Evolutionary conservation across 2,888 invertebrate genomes (phyloP), one percentile per base, ranked within the genome.

Genomic region (Beris morrisii): DNA sequence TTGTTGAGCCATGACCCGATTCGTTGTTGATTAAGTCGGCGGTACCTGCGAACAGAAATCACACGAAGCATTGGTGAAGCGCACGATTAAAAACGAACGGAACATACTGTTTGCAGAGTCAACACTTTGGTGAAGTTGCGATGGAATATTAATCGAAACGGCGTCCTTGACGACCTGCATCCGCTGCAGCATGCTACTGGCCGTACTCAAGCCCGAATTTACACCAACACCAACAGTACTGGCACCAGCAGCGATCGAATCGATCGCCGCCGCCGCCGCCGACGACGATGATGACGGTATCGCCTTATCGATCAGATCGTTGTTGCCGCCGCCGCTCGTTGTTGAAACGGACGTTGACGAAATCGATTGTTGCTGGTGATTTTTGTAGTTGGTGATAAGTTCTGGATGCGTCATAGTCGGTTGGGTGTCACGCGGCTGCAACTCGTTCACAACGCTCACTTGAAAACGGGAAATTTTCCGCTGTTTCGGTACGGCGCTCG

Each of bases 391-490:
- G 11, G 43, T 12, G 52, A n/a, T 43, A 30, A 22, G n/a, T 7
- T 55, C 55, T 1, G 32, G 11, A 55, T 55, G 11, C 4, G 15
- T 5, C 7, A 32, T 11, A 12, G 38, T 9, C 64, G 56, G 28
- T 59, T 59, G n/a, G 5, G 58, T n/a, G 28, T 44, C 30, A 9
- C 46, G 55, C 12, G 44, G 45, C 7, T 31, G 43, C 13, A 22
- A 11, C 32, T 88, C 88, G 52, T 88, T 83, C 3, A 91, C 91
- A 38, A 91, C 89, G 77, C 90, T 91, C 73, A 91, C 91, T 78
- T 91, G 84, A 80, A 91, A 91, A 64, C 91, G 83, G 38, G 91
- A 91, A 72, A 91, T 88, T 76, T 91, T 91, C 66, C 90, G 61
- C 12, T 64, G 66, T 28, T 53, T 50, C 12, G 11, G 46, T 31